Base-by-base conservation (phyloP, 2,888 invertebrate genomes). In the Tolmerus cingulatus region DNA sequence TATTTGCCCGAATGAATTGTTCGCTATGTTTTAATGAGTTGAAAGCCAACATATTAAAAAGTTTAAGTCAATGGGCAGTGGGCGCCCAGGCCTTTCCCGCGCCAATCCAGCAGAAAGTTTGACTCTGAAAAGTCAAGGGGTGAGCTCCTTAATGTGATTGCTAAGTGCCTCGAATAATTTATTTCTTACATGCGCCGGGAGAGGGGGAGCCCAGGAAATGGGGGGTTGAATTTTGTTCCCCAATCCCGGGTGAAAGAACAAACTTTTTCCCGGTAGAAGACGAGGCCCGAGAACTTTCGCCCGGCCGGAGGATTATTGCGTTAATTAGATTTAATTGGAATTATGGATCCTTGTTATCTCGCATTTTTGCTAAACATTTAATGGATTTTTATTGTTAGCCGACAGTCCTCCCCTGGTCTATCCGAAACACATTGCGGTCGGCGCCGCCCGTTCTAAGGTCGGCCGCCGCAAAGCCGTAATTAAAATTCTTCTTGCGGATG, bases 11-110 rank as follows among this genome's bases (percentile, higher is more conserved):
- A 82, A 66, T 57, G 82, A 82, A 82, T 82, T 82, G 57, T 66
- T 82, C 82, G 82, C 40, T 66, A 57, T 82, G 82, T 82, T 82
- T 82, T 82, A 82, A 82, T 82, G 82, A 82, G 82, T 82, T 82
- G 51, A 82, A 66, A 57, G 82, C 82, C 55, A 82, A 82, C 66
- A 82, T 82, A 82, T 82, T 82, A 82, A 82, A 82, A 82, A 82
- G 82, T 82, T 82, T 82, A 57, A 37, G 51, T 46, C 46, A 51
- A 12, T 34, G 79, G 79, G 51, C 40, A 34, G 7, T 34, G 34
- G 34, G 34, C 34, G 34, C 34, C 7, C 7, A 34, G 34, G 5
- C 34, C 34, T 5, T 7, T 16, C 34, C 30, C 8, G 55, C 1
- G 51, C 51, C 51, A 7, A n/a, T n/a, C n/a, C 51, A 7, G 16